Evolutionary conservation across 1,140 invertebrate genomes (phyloP), one percentile per base, ranked within the genome.

Genomic region (Zaprionus ornatus): DNA sequence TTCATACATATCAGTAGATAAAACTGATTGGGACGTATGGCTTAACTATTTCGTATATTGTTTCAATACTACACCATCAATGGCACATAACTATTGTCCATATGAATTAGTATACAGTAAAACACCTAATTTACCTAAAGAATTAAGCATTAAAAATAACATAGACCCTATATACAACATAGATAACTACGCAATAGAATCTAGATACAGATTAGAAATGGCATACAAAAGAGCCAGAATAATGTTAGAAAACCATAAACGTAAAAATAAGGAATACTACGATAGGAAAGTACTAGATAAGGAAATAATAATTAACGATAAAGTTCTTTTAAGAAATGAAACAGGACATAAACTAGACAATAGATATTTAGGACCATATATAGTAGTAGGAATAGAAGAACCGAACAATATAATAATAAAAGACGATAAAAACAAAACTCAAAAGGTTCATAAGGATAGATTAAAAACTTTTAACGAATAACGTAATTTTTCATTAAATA

Each of bases 21-120:
- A 67, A 66, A 64, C 62, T 40, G 63, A 74, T 32, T 77, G 74
- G 77, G 66, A 82, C 37, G 54, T 64, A 27, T 77, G 68, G 68
- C 2, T 76, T 4, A 48, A 70, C 57, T 77, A 77, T 55, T 79
- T 77, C 37, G 29, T 50, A 1, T 82, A 66, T 59, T 82, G 77
- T 56, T 82, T 79, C 15, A 82, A 77, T 35, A 79, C 66, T 40
- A 80, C 65, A 4, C 68, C 78, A 3, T 68, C 64, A 32, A 35
- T 67, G 6, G 50, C 56, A 32, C 69, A 80, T 50, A 52, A 32
- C 12, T 80, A 72, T 55, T 62, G 63, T 57, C 76, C 63, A 65
- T 54, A 65, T 55, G 35, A 54, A 15, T 23, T 66, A 42, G 54
- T 66, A 29, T 57, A 29, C 62, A 65, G 62, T 23, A 80, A 70